Evolutionary conservation across 1,140 invertebrate genomes (phyloP).

Genomic region (Hycleus cichorii): DNA sequence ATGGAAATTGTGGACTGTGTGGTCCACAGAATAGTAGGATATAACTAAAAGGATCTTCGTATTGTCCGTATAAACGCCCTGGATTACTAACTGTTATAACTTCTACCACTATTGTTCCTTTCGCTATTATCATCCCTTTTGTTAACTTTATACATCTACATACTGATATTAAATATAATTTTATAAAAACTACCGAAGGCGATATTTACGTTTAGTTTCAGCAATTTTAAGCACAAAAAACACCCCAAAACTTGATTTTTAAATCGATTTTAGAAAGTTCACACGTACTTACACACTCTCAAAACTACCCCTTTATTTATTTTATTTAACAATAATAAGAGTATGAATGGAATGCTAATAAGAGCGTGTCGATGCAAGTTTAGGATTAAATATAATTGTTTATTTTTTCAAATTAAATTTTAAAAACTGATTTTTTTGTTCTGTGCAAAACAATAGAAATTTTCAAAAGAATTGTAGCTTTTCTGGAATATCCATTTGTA

Average conservation of each 20-base stretch:
- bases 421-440: too few species aligned
- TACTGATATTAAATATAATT: too few species aligned
- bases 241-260: too few species aligned
- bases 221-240: too few species aligned
- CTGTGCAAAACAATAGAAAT: too few species aligned
- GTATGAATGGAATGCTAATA: conserved; percentile 23
- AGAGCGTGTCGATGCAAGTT: conserved; percentile 15
- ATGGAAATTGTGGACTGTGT: conserved; percentile 18
- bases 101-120: conserved; percentile 20
- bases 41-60: conserved; percentile 15
- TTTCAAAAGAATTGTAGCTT: too few species aligned
- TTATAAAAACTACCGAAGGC: too few species aligned
- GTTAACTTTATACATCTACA: too few species aligned
- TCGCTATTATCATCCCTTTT: conserved; percentile 17
- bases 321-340: conserved; percentile 14
- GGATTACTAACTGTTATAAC: conserved; percentile 22
- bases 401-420: not conserved
- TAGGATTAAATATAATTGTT: conserved; percentile 14
- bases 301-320: conserved; percentile 15
- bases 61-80: conserved; percentile 18
- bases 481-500: too few species aligned
- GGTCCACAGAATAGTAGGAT: conserved; percentile 15
- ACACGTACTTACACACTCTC: conserved; percentile 2
- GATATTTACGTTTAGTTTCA: too few species aligned
- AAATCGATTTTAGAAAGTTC: conserved; percentile 10